Evolutionary conservation across 2,888 invertebrate genomes (phyloP), one percentile per base, ranked within the genome.

Genomic region (Ormia ochracea): DNA sequence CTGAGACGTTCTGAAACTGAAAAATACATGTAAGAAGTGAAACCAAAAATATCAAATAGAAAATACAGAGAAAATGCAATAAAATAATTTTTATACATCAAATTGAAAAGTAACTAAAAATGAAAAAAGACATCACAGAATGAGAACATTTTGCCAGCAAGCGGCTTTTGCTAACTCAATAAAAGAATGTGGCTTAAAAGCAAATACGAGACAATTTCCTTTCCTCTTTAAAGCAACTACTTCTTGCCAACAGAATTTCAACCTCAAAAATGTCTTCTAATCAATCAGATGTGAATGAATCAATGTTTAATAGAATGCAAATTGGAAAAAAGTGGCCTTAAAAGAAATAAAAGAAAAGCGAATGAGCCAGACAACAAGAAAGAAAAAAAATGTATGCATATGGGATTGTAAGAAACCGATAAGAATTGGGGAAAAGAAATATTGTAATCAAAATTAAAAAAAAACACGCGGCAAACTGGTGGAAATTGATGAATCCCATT

Each of bases 261-360:
- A 75, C 74, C 78, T 74, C 59, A 79, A 52, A 73, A 56, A 52
- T 68, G 65, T 43, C 52, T 70, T 56, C 23, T 61, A 66, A 78
- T 78, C 63, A 65, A 28, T 65, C 38, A 56, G 54, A 56, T 63
- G 56, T 63, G 65, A 23, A 17, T 26, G 48, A 66, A 66, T 73
- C 48, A 68, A 56, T 56, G 54, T 61, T n/a, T 19, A 68, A 68
- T 36, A 19, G 36, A 58, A 28, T 38, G 10, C 31, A 33, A 52
- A 38, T n/a, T 14, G 19, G 23, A 4, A 33, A 36, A 10, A 45
- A 50, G 36, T 48, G 33, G 2, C 1, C 19, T 52, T 21, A 36
- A 75, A 43, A 48, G 36, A 38, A 33, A 38, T 43, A 63, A 73
- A 19, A 63, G 3, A 43, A 61, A 48, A 23, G 10, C 12, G 9